Conservation (phyloP, 2,113 vertebrate genomes). For the Loxodonta africana region DNA sequence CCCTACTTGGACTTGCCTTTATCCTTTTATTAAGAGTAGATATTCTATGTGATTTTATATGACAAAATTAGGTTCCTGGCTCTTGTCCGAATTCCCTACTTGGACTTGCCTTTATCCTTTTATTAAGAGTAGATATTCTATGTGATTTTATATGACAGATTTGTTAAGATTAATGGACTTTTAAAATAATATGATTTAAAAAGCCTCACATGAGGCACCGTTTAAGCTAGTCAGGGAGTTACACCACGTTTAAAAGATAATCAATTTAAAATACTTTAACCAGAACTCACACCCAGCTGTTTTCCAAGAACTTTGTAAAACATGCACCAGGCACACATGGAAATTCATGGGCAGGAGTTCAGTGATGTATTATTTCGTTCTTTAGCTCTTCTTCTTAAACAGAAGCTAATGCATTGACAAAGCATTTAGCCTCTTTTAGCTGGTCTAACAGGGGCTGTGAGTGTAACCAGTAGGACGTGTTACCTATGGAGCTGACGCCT, state of each 20-base stretch:
- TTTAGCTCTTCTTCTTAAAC: slow-evolving; percentile 15
- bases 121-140: neutral
- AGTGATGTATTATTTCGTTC: neutral
- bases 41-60: neutral
- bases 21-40: neutral
- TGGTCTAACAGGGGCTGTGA: neutral
- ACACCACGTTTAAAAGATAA: slow-evolving; percentile 47
- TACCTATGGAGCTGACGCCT: neutral
- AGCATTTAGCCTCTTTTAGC: neutral
- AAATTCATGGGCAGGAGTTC: neutral
- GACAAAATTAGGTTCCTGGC: neutral
- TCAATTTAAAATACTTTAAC: slow-evolving; percentile 19
- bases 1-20: slow-evolving; percentile 1
- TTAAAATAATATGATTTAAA: slow-evolving; percentile 43
- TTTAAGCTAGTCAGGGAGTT: slow-evolving; percentile 49
- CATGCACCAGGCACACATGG: neutral
- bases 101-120: slow-evolving; percentile 15
- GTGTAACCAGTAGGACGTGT: neutral
- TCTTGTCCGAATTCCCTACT: neutral
- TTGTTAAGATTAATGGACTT: slow-evolving; percentile 54
- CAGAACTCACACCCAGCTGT: slow-evolving; percentile 26
- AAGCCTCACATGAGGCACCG: slow-evolving; percentile 15
- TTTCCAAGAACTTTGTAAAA: slow-evolving; percentile 57
- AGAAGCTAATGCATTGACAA: neutral
- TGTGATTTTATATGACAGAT: neutral